Conservation (phyloP, 2,888 invertebrate genomes). For the Trichogramma dendrolimi region DNA sequence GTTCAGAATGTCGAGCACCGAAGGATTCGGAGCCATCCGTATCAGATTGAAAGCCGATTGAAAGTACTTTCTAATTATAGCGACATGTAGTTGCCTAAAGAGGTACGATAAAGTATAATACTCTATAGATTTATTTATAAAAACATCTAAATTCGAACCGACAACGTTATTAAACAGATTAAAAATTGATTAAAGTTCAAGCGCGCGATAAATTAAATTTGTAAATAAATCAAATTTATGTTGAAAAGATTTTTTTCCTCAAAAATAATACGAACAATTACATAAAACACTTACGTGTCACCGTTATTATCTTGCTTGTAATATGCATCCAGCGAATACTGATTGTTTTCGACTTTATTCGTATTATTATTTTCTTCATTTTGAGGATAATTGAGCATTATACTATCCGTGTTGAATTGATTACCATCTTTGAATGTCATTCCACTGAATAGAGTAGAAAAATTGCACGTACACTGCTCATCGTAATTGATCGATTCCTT, state of each 20-base stretch:
- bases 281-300: conserved; percentile 71
- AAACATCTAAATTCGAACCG: neutral
- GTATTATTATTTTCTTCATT: neutral
- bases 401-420: too few relatives aligned
- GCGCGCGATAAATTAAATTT: too few relatives aligned
- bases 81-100: conserved; percentile 77
- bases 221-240: too few relatives aligned
- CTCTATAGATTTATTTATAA: neutral
- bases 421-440: too few relatives aligned
- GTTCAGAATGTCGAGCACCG: conserved; percentile 75
- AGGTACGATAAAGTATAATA: neutral
- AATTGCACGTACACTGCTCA: too few relatives aligned
- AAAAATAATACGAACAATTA: conserved; percentile 11
- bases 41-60: conserved; percentile 73
- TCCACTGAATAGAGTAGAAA: too few relatives aligned
- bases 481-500: too few relatives aligned
- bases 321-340: conserved; percentile 58
- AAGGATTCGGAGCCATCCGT: conserved; percentile 71
- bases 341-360: neutral
- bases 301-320: conserved; percentile 80
- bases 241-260: neutral
- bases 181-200: too few relatives aligned
- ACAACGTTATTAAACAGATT: neutral
- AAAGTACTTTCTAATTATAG: conserved; percentile 71
- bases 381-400: neutral